Percentiles rank a stretch among this genome's conserved stretches.
Conservation (phyloP, 2,797 vertebrate species). For the Allenopithecus nigroviridis region DNA sequence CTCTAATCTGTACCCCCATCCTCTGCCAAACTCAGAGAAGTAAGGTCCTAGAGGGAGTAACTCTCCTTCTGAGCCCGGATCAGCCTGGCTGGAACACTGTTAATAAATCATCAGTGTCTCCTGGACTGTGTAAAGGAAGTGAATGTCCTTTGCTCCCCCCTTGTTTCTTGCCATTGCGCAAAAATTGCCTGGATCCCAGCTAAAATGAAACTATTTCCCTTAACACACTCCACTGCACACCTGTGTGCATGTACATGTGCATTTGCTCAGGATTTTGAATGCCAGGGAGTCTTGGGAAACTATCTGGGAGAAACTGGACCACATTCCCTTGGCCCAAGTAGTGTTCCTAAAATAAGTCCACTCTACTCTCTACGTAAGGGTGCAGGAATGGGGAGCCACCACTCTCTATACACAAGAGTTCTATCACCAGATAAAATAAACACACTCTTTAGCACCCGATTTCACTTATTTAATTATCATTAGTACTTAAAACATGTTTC, state of each 20-base stretch:
- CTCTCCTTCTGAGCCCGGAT: neutral
- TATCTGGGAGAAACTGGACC: neutral
- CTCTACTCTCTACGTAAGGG: neutral
- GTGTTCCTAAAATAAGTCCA: neutral
- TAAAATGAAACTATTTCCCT: neutral
- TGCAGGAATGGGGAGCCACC: neutral
- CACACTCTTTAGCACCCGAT: neutral
- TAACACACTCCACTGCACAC: neutral
- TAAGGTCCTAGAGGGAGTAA: neutral
- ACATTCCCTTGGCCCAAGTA: neutral
- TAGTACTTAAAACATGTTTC: neutral
- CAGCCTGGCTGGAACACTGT: neutral
- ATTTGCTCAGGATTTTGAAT: neutral
- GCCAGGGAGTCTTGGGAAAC: neutral
- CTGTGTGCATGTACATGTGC: neutral
- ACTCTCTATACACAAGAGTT: neutral
- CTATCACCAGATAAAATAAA: constrained; percentile 28
- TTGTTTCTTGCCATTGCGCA: neutral
- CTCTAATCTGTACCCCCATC: neutral
- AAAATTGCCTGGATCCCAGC: neutral
- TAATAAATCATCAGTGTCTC: neutral
- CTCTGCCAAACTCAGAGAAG: neutral
- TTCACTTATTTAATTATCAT: constrained; percentile 36
- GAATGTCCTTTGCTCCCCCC: neutral
- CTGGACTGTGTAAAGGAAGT: neutral